These are phyloP conservation scores for Acanthosepion pharaonis DNA, from an alignment of 2,888 invertebrate species.

Conservation along the genomic window DNA sequence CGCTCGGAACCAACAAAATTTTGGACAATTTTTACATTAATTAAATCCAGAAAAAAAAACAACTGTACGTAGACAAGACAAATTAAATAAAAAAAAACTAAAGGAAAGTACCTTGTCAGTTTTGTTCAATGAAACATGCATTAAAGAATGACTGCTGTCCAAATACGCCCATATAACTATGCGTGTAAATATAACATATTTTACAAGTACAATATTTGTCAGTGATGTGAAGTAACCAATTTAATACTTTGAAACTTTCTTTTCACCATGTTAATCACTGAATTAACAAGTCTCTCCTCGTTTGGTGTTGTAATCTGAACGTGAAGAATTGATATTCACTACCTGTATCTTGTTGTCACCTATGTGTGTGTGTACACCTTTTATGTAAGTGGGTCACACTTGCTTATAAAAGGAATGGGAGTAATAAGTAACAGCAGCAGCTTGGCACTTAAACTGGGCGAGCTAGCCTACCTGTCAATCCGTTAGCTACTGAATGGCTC, in stretches of 20 bases:
- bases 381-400: conserved; percentile 33
- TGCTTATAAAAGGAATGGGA: background rate
- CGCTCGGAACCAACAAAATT: too few relatives aligned
- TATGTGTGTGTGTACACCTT: background rate
- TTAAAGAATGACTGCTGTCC: too few relatives aligned
- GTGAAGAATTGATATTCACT: background rate
- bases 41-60: too few relatives aligned
- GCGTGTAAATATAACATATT: too few relatives aligned
- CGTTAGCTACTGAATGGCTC: background rate
- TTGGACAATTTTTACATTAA: too few relatives aligned
- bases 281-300: background rate
- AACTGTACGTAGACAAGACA: too few relatives aligned
- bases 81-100: too few relatives aligned
- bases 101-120: too few relatives aligned
- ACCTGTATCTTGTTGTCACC: background rate
- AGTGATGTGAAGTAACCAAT: background rate
- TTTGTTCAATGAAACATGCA: too few relatives aligned
- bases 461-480: background rate
- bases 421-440: background rate
- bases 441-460: background rate
- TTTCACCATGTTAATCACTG: background rate
- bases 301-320: background rate
- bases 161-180: too few relatives aligned
- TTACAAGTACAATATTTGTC: too few relatives aligned
- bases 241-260: background rate